Conservation (phyloP, 2,113 vertebrate species). For the Eclectus roratus region DNA sequence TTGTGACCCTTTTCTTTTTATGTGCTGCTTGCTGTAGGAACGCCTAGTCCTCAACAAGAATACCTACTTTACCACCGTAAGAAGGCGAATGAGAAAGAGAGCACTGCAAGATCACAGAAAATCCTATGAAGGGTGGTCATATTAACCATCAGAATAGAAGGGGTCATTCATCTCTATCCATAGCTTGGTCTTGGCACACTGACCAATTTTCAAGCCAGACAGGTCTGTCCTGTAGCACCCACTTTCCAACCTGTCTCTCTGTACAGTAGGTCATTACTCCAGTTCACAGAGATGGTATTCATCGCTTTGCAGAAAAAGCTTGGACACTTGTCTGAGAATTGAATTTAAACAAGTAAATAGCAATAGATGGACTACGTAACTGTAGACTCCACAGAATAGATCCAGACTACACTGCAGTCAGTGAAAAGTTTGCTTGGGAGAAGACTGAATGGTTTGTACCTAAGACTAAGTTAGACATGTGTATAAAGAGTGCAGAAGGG, state of each 20-base stretch:
- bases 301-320: neutral
- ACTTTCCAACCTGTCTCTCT: neutral
- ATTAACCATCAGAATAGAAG: neutral
- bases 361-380: neutral
- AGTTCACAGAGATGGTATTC: neutral
- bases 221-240: neutral
- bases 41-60: neutral
- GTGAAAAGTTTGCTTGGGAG: neutral
- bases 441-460: neutral
- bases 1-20: slow-evolving; percentile 37
- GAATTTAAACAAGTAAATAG: neutral
- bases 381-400: neutral
- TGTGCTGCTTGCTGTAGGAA: neutral
- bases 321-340: neutral
- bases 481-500: neutral
- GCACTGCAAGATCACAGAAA: neutral
- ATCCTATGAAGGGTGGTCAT: neutral
- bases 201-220: neutral
- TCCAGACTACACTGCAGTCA: neutral
- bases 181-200: neutral
- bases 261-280: neutral
- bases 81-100: neutral
- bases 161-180: neutral
- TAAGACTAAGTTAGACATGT: neutral
- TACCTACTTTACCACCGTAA: neutral